Base-by-base conservation (phyloP, 2,888 invertebrate species). In the Melanostoma mellinum region DNA sequence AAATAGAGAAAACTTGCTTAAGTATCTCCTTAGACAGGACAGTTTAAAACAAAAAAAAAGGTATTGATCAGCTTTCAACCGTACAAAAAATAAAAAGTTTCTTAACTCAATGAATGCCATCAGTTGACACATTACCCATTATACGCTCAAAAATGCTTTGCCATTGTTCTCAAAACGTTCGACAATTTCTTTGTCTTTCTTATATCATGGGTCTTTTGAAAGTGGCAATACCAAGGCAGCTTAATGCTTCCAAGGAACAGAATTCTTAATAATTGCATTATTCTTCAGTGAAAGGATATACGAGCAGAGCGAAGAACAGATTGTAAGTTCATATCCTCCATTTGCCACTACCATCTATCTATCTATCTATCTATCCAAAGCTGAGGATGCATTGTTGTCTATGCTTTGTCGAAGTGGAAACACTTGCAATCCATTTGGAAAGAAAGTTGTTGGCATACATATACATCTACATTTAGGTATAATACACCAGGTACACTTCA, bases 191-290 rank as follows among this genome's bases (percentile, higher is more conserved):
- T 32, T 38, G 20, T 77, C 36, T 32, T 35, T 55, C 10, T 20
- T 2, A 32, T 9, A 33, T 44, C 42, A 56, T 38, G 46, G 35
- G 9, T 63, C 38, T 60, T 42, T 53, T 50, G 40, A 55, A 67
- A 81, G 50, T 76, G 58, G 65, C 68, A 20, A 20, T 42, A 46
- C 58, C 35, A 20, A 61, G 32, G 74, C 63, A 53, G 65, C 48
- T 48, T 6, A 5, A 42, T 42, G 9, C 30, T 65, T 61, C 58
- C 48, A 68, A 33, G 48, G 46, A 52, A 36, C 40, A 82, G 56
- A 56, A 68, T 82, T 52, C 68, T 73, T 40, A 72, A 81, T 82
- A 82, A 82, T 82, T 82, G 67, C 77, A 82, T 82, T 82, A 73
- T 73, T 46, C 55, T 67, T n/a, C 33, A 38, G 35, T 61, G 52